Conservation (phyloP, 1,140 invertebrate species). For the Drosophila albomicans region DNA sequence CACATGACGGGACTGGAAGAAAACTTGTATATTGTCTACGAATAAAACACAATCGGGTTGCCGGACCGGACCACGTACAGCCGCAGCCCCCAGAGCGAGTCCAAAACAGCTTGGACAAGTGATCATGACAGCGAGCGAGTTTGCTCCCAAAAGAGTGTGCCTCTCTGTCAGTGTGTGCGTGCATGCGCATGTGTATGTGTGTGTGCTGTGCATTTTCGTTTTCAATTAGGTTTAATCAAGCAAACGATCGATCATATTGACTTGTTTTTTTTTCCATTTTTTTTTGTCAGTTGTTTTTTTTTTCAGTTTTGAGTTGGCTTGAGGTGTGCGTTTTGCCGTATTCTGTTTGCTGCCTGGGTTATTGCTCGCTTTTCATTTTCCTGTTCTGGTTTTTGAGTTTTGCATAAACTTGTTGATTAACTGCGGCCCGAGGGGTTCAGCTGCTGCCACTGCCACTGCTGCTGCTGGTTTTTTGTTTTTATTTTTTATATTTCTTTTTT, state of each 20-base stretch:
- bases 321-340: constrained; percentile 72
- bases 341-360: constrained; percentile 62
- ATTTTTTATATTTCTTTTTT: background rate
- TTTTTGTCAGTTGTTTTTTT: constrained; percentile 19
- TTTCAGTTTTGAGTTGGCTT: constrained; percentile 57
- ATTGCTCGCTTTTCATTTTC: constrained; percentile 83
- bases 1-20: no score
- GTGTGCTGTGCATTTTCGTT: constrained; percentile 73
- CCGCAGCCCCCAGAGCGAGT: background rate
- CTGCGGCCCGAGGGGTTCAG: constrained; percentile 68
- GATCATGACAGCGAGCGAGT: constrained; percentile 55
- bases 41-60: no score
- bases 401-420: constrained; percentile 82
- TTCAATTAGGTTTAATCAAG: constrained; percentile 83
- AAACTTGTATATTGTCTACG: no score
- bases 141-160: constrained; percentile 20
- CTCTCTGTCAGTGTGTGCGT: constrained; percentile 16
- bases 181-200: constrained; percentile 23
- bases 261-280: constrained; percentile 58
- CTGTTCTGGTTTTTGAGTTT: constrained; percentile 78
- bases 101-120: constrained; percentile 44
- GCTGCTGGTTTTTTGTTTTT: constrained; percentile 39
- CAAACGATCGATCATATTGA: constrained; percentile 83
- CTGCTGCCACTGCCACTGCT: constrained; percentile 70
- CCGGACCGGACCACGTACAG: constrained; percentile 47